Conservation (phyloP, 2,888 invertebrate species). For the Diabrotica balteata region DNA sequence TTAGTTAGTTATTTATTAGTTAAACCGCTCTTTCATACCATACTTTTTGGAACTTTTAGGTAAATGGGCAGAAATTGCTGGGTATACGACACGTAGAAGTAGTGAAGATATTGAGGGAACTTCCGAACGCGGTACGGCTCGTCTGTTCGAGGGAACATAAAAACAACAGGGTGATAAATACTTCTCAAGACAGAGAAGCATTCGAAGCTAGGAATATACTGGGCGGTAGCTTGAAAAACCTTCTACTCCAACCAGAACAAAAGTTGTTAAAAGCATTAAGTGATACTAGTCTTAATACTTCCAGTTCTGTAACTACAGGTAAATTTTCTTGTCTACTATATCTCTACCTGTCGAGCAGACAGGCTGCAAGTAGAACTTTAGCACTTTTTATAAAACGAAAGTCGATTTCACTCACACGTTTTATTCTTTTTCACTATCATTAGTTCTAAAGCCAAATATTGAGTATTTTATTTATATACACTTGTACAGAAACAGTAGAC, state of each 20-base stretch:
- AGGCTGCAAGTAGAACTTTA: neutral
- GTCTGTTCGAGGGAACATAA: constrained; percentile 82
- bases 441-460: too few relatives aligned
- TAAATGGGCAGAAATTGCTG: constrained; percentile 88
- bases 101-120: constrained; percentile 90
- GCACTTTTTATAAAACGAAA: neutral
- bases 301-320: constrained; percentile 80
- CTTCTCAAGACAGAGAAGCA: constrained; percentile 76
- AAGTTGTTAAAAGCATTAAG: constrained; percentile 90
- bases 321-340: constrained; percentile 13
- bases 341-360: too few relatives aligned
- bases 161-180: constrained; percentile 73
- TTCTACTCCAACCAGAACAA: constrained; percentile 64
- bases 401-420: too few relatives aligned
- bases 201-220: constrained; percentile 83
- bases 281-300: constrained; percentile 89
- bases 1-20: too few relatives aligned
- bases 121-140: constrained; percentile 88
- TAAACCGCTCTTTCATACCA: too few relatives aligned
- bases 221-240: constrained; percentile 85
- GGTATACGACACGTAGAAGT: constrained; percentile 97
- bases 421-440: too few relatives aligned
- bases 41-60: constrained; percentile 63
- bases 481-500: too few relatives aligned
- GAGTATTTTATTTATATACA: too few relatives aligned